Evolutionary conservation across 2,113 vertebrate species (phyloP).

Genomic region (Raja brachyura): DNA sequence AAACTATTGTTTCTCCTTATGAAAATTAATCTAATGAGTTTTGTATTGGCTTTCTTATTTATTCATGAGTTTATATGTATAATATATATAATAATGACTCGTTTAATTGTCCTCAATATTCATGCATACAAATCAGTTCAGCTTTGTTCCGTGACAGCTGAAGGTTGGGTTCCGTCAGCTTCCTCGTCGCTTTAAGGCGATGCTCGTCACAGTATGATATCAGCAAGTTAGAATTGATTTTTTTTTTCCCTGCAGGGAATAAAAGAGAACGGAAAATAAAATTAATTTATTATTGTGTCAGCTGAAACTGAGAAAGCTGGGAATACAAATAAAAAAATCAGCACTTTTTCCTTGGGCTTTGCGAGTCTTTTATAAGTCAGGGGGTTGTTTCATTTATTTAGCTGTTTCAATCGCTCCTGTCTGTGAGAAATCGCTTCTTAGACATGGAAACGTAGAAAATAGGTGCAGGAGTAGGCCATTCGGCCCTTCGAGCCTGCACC

Average conservation of each 20-base stretch:
- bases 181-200: background rate
- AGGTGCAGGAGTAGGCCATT: too few species aligned
- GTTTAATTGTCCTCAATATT: background rate
- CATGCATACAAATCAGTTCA: background rate
- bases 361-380: background rate
- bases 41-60: background rate
- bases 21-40: conserved; percentile 23
- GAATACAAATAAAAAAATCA: background rate
- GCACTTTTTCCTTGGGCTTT: background rate
- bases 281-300: conserved; percentile 32
- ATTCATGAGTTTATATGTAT: conserved; percentile 2
- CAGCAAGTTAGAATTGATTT: conserved; percentile 28
- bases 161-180: background rate
- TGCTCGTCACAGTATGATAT: conserved; percentile 4
- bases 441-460: too few species aligned
- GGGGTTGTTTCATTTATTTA: background rate
- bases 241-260: conserved; percentile 15
- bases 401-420: background rate
- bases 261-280: conserved; percentile 2
- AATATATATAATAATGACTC: conserved; percentile 6
- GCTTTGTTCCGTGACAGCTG: background rate
- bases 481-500: too few species aligned
- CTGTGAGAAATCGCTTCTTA: background rate
- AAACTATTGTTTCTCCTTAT: conserved; percentile 7
- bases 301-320: background rate